phyloP scores from a whole-genome alignment of 2,797 vertebrate species.

The Euphonia xanthogaster region DNA sequence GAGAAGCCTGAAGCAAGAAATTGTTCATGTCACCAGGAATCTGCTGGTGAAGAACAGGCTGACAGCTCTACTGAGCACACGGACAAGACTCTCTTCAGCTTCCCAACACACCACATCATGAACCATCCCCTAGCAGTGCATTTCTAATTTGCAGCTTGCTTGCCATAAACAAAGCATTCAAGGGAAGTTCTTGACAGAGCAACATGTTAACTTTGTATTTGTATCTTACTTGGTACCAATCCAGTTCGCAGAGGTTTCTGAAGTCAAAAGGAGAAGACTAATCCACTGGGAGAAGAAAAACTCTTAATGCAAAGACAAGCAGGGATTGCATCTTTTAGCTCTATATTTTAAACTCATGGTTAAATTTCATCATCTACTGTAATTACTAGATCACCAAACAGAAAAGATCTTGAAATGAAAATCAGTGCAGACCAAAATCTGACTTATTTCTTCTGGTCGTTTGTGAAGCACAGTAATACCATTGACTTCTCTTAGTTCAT shows the following conservation, averaged over 20 bases:
- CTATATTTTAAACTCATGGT: not conserved
- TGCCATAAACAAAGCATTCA: not conserved
- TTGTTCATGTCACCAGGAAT: not conserved
- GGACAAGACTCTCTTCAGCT: not conserved
- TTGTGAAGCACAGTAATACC: constrained; percentile 89
- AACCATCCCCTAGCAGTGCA: not conserved
- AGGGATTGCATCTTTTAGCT: not conserved
- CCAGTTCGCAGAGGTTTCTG: not conserved
- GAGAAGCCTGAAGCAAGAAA: not conserved
- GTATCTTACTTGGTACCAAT: not conserved
- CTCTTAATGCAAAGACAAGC: not conserved
- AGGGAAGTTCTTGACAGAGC: not conserved
- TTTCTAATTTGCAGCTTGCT: not conserved
- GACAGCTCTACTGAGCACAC: not conserved
- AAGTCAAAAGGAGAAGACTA: constrained; percentile 9
- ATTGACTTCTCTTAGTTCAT: constrained; percentile 94
- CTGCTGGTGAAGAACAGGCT: not conserved
- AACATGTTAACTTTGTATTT: not conserved
- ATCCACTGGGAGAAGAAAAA: constrained; percentile 16
- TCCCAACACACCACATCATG: not conserved
- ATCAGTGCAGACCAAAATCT: constrained; percentile 86
- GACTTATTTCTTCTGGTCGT: constrained; percentile 92
- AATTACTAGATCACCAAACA: not conserved
- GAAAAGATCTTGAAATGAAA: constrained; percentile 8
- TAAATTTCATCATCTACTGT: not conserved